Base-by-base conservation (phyloP, 2,797 vertebrate species). In the Sebastes glaucus region DNA sequence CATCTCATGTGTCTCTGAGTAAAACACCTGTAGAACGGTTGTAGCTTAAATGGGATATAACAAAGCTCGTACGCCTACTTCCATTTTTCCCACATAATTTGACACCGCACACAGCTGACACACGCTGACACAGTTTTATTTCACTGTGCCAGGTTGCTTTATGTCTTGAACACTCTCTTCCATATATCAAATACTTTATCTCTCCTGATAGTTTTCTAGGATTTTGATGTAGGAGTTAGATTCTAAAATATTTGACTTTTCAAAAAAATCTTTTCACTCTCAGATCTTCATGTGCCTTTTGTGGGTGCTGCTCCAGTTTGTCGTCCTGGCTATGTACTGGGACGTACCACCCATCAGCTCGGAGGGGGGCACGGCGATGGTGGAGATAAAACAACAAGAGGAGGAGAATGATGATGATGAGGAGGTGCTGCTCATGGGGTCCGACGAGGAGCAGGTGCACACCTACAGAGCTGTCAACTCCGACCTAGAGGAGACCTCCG, bases 261-360 rank as follows among this genome's bases (percentile, higher is more conserved):
- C 9, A 46, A 46, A 46, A 46, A 46, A 46, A 46, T 16, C 10
- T 59, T 9, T 28, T 4, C 20, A 4, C 46, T 74, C 20, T 63
- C 88, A 97, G 96, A 93, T 97, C 86, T 97, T 97, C 88, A 97
- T 97, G 96, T 97, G 96, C 64, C 79, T 94, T 74, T 78, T 97
- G 89, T 97, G 97, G 97, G 69, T 92, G 81, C 90, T 97, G 86
- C 92, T 97, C 60, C 96, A 97, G 89, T 88, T 95, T 42, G 89
- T 93, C 0, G 90, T 97, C 38, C 77, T 95, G 79, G 81, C 83
- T 5, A 80, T 96, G 76, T 96, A 96, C 89, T 94, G 95, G 90
- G 97, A 97, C n/a, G 62, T 95, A 27, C 93, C 93, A 11, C 85
- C 86, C 33, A 35, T 92, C 77, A 86, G 82, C 75, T 80, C 87